These are phyloP conservation scores for Bufo gargarizans DNA, from an alignment of 2,113 vertebrate species.

Conservation along the genomic window DNA sequence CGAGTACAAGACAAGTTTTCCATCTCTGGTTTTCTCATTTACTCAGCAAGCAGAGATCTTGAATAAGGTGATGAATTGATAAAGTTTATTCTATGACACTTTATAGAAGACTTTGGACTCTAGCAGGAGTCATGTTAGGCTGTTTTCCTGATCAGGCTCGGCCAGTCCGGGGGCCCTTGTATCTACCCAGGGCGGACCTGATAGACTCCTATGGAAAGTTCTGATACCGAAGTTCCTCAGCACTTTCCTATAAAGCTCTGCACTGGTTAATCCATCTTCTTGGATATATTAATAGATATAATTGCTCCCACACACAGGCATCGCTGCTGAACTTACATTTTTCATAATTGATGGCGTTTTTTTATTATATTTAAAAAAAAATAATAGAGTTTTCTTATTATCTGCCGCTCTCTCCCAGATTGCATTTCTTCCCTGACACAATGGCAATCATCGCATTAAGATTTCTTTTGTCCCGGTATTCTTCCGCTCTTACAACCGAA, in stretches of 20 bases:
- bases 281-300: slow-evolving; percentile 40
- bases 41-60: neutral
- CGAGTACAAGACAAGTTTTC: too few species aligned
- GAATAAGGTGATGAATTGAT: neutral
- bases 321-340: slow-evolving; percentile 11
- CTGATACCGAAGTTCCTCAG: neutral
- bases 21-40: too few species aligned
- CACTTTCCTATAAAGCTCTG: neutral
- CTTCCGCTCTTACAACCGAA: neutral
- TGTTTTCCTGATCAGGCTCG: too few species aligned
- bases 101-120: too few species aligned
- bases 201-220: neutral
- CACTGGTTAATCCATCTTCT: neutral
- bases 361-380: neutral
- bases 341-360: slow-evolving; percentile 26
- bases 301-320: slow-evolving; percentile 24
- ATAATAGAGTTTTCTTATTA: neutral
- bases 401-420: neutral
- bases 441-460: slow-evolving; percentile 37
- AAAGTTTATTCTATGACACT: neutral
- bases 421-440: slow-evolving; percentile 26
- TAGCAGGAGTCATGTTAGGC: too few species aligned
- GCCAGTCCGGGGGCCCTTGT: too few species aligned
- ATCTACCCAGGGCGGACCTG: too few species aligned
- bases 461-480: slow-evolving; percentile 16